phyloP scores from a whole-genome alignment of 2,888 invertebrate genomes.

The Sesia apiformis region DNA sequence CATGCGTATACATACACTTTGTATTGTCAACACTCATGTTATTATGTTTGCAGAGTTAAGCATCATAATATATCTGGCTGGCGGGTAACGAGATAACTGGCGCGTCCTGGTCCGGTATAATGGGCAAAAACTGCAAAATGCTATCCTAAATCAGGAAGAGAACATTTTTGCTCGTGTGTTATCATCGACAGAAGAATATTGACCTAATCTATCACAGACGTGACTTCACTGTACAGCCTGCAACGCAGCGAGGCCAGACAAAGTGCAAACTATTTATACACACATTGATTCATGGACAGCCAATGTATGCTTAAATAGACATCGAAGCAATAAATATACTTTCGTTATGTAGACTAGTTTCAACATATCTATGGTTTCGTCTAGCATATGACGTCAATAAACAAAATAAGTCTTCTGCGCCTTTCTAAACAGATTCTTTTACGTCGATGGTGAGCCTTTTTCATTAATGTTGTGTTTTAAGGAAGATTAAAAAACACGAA shows the following conservation, averaged over 20 bases:
- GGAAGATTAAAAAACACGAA: too few species aligned
- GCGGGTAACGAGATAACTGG: constrained; percentile 33
- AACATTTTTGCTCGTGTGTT: constrained; percentile 2
- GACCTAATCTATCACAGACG: constrained; percentile 36
- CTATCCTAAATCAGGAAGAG: constrained; percentile 16
- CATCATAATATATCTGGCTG: constrained; percentile 27
- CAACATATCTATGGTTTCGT: too few species aligned
- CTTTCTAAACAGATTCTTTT: too few species aligned
- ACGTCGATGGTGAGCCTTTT: too few species aligned
- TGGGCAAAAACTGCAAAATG: constrained; percentile 29
- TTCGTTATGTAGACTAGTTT: too few species aligned
- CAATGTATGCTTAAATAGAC: too few species aligned
- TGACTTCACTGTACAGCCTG: constrained; percentile 26
- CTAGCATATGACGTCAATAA: too few species aligned
- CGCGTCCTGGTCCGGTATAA: constrained; percentile 29
- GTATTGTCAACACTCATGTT: constrained; percentile 25
- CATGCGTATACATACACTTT: constrained; percentile 4
- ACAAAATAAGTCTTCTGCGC: too few species aligned
- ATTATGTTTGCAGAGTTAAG: constrained; percentile 37
- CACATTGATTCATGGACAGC: neutral
- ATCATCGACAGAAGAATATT: constrained; percentile 19
- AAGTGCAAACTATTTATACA: constrained; percentile 15
- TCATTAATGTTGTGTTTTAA: too few species aligned
- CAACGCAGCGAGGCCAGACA: constrained; percentile 31
- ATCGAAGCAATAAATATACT: too few species aligned